Evolutionary conservation across 2,113 vertebrate species (phyloP).

Genomic region (Ciconia boyciana): DNA sequence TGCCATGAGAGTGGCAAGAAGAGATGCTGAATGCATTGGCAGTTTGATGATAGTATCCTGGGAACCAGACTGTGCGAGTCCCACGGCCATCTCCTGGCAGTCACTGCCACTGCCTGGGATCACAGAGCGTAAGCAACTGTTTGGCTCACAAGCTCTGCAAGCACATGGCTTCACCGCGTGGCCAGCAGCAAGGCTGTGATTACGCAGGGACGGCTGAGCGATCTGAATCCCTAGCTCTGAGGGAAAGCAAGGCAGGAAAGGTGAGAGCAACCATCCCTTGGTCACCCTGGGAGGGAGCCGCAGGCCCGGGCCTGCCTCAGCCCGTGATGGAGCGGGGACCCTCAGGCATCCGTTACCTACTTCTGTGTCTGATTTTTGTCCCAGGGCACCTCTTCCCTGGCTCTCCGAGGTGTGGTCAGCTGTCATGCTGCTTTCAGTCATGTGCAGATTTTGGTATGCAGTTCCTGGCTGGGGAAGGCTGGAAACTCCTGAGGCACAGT

Average conservation of each 20-base stretch:
- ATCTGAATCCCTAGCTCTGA: neutral
- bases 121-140: neutral
- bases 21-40: neutral
- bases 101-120: neutral
- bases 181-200: neutral
- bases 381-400: neutral
- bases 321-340: neutral
- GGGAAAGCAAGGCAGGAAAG: neutral
- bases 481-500: neutral
- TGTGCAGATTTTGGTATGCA: neutral
- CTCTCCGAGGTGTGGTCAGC: neutral
- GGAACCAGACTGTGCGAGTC: neutral
- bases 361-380: neutral
- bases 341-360: neutral
- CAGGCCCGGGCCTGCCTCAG: neutral
- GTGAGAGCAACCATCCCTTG: neutral
- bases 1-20: neutral
- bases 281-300: neutral
- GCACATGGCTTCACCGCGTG: rapidly evolving
- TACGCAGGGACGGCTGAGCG: rapidly evolving
- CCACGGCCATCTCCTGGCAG: neutral
- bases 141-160: neutral
- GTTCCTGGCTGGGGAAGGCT: neutral
- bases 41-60: neutral
- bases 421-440: neutral